Conservation (phyloP, 2,888 invertebrate species). For the Sisyra terminalis region DNA sequence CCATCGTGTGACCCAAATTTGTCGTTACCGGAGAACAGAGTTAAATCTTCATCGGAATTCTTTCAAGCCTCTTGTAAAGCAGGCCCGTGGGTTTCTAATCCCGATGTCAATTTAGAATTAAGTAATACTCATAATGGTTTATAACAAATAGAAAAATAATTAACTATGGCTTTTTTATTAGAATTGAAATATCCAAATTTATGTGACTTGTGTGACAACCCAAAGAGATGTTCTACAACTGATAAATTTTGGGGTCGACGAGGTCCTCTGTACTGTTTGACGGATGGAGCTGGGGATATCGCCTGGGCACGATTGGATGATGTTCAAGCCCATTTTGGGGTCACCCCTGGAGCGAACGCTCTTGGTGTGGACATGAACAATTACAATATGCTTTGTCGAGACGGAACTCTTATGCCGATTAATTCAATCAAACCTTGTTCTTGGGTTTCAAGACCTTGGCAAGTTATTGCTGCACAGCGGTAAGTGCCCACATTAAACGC, state of each 20-base stretch:
- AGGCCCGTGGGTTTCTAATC: conserved; percentile 65
- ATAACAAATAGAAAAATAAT: conserved; percentile 4
- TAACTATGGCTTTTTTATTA: conserved; percentile 16
- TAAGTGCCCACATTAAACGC: conserved; percentile 17
- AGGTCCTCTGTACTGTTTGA: conserved; percentile 66
- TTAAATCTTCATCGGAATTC: conserved; percentile 54
- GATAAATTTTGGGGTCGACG: conserved; percentile 74
- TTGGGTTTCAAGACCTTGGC: conserved; percentile 69
- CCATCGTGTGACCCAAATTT: conserved; percentile 50
- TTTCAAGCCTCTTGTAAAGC: conserved; percentile 74
- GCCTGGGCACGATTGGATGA: conserved; percentile 67
- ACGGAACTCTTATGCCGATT: conserved; percentile 48
- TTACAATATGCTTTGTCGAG: conserved; percentile 59
- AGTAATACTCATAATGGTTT: conserved; percentile 34
- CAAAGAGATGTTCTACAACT: conserved; percentile 37
- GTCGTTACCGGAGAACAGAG: conserved; percentile 58
- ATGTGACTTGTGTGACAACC: conserved; percentile 52
- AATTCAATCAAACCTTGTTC: conserved; percentile 43
- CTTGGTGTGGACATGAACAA: conserved; percentile 27
- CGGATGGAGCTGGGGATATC: conserved; percentile 62
- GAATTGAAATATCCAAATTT: conserved; percentile 50
- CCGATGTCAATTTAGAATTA: conserved; percentile 39
- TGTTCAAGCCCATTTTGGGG: conserved; percentile 46
- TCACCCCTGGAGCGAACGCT: conserved; percentile 22
- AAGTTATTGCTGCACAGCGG: conserved; percentile 51